Evolutionary conservation across 2,113 vertebrate species (phyloP).

Genomic region (Globicephala melas): DNA sequence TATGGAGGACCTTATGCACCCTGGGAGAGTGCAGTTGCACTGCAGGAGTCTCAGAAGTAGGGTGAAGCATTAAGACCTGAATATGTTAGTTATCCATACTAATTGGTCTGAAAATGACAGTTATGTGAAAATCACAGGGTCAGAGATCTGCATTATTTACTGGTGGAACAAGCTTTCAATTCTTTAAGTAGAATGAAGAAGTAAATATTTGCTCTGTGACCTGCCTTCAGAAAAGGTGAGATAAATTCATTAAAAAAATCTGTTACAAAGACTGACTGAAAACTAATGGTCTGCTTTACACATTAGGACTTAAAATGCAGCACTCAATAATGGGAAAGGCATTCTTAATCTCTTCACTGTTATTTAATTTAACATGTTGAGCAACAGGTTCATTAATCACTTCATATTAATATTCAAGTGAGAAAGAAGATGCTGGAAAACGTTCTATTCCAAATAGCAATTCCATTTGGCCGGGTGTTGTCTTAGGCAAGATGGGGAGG

Average conservation of each 20-base stretch:
- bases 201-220: slow-evolving; percentile 26
- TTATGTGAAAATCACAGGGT: slow-evolving; percentile 19
- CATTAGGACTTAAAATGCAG: slow-evolving; percentile 44
- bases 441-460: slow-evolving; percentile 5
- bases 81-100: slow-evolving; percentile 46
- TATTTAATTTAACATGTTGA: slow-evolving; percentile 64
- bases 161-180: slow-evolving; percentile 13
- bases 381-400: slow-evolving; percentile 67
- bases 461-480: slow-evolving; percentile 41
- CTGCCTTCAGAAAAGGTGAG: slow-evolving; percentile 51
- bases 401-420: slow-evolving; percentile 66
- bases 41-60: slow-evolving; percentile 2
- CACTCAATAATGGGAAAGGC: slow-evolving; percentile 36
- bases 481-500: slow-evolving; percentile 8
- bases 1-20: not conserved
- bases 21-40: slow-evolving; percentile 3
- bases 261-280: slow-evolving; percentile 45
- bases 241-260: slow-evolving; percentile 53
- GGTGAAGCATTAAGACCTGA: slow-evolving; percentile 3
- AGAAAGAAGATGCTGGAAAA: not conserved
- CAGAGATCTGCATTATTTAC: slow-evolving; percentile 50
- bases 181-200: slow-evolving; percentile 59
- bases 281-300: slow-evolving; percentile 53
- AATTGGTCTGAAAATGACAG: slow-evolving; percentile 53
- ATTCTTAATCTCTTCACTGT: slow-evolving; percentile 56